Evolutionary conservation across 2,113 vertebrate species (phyloP).

Genomic region (Polypterus bichir): DNA sequence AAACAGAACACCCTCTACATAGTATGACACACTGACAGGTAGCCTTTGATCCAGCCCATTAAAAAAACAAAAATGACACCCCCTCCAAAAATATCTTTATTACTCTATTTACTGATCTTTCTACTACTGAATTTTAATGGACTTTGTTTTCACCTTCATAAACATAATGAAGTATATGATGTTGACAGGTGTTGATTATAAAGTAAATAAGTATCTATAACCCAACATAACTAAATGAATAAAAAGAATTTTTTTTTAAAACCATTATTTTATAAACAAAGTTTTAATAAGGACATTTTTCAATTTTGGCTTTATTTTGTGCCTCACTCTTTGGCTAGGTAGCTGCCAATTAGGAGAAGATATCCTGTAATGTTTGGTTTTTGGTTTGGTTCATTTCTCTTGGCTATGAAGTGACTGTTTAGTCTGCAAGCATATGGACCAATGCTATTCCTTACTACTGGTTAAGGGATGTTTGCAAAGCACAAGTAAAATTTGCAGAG

Average conservation of each 20-base stretch:
- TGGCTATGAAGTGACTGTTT: constrained; percentile 75
- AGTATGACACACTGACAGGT: constrained; percentile 44
- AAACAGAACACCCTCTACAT: constrained; percentile 55
- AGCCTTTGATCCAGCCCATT: constrained; percentile 28
- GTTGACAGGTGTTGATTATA: too few species aligned
- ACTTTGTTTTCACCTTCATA: too few species aligned
- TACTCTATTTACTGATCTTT: too few species aligned
- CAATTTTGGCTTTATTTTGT: constrained; percentile 36
- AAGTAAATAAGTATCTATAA: too few species aligned
- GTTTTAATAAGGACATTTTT: too few species aligned
- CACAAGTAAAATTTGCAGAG: constrained; percentile 65
- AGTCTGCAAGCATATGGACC: constrained; percentile 78
- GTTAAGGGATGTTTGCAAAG: constrained; percentile 82
- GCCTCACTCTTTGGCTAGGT: constrained; percentile 58
- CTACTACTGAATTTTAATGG: too few species aligned
- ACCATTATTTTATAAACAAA: too few species aligned
- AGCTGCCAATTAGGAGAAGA: constrained; percentile 64
- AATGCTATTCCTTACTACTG: constrained; percentile 62
- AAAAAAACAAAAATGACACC: background rate
- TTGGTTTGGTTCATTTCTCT: constrained; percentile 42
- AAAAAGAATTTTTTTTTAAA: too few species aligned
- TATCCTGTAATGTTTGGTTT: constrained; percentile 45
- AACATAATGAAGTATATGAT: too few species aligned
- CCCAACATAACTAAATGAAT: too few species aligned
- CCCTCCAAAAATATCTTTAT: too few species aligned